Percentiles rank a stretch among this genome's conserved stretches.
Evolutionary conservation across 2,797 vertebrate genomes (phyloP).

Genomic region (Ctenochaetus hawaiiensis): DNA sequence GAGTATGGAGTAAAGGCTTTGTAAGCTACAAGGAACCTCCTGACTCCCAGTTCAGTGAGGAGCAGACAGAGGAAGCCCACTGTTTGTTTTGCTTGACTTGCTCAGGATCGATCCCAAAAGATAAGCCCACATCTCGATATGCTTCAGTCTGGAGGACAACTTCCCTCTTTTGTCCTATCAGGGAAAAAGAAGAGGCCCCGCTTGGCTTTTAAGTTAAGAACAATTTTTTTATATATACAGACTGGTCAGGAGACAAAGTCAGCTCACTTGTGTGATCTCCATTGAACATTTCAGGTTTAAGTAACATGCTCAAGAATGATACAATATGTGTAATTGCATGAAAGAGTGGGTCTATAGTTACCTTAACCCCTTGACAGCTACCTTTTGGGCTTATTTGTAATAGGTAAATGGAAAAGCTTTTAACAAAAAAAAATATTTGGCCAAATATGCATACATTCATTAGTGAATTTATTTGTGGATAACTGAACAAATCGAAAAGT

Average conservation of each 20-base stretch:
- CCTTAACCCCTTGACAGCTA: too few relatives aligned
- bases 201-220: background rate
- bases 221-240: constrained; percentile 14
- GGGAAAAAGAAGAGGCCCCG: constrained; percentile 4
- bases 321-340: too few relatives aligned
- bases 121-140: constrained; percentile 45
- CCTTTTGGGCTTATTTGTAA: too few relatives aligned
- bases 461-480: too few relatives aligned
- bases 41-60: background rate
- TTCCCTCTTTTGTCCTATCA: constrained; percentile 51
- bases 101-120: constrained; percentile 47
- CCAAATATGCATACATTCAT: too few relatives aligned
- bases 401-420: too few relatives aligned
- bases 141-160: constrained; percentile 69
- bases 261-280: too few relatives aligned
- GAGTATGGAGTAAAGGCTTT: background rate
- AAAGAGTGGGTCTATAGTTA: background rate
- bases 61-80: constrained; percentile 51
- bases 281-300: too few relatives aligned
- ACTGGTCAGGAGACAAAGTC: background rate
- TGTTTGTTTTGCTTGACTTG: constrained; percentile 73
- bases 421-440: too few relatives aligned
- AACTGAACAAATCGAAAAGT: too few relatives aligned
- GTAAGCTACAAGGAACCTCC: constrained; percentile 35
- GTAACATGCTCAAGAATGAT: background rate